Base-by-base conservation (phyloP, 1,140 invertebrate genomes). In the Hesperophylax magnus region DNA sequence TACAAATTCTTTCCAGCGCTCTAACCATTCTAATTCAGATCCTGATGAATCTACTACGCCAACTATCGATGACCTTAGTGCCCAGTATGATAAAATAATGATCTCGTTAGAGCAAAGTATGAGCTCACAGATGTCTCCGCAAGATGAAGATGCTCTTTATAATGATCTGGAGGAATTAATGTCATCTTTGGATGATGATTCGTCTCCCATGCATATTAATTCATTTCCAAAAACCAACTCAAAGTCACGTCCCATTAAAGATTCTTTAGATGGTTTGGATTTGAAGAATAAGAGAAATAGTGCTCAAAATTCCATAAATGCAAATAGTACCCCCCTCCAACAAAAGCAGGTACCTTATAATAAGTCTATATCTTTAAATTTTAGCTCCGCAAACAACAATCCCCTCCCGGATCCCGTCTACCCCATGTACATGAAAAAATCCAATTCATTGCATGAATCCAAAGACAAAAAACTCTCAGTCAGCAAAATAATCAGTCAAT, bases 101-200 rank as follows among this genome's bases (percentile, higher is more conserved):
- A 86, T 87, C 75, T 90, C 89, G 31, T 85, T 90, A 85, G 89
- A 90, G 85, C 88, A 90, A 85, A 90, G 88, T 81, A 88, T 90
- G 83, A 86, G 86, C n/a, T 90, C 89, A 58, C 88, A 90, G 84
- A 86, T 87, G 80, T 89, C 89, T 7, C 84, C 85, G 58, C 88
- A 88, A 84, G 89, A 90, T 81, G 89, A 90, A 77, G 89, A 90
- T 82, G 89, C 89, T 84, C 84, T 90, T 22, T 89, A 88, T 77
- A 89, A 89, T 84, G 89, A 90, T 86, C 86, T 90, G 17, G 89
- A 90, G 82, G 89, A 90, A 80, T 88, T 90, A 75, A 90, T 90
- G 88, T 88, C 87, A 69, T 87, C 88, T 18, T 89, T 90, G 77
- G 89, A 90, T 78, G 89, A 90, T 20, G 88, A 90, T 85, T 85